Conservation (phyloP, 2,888 invertebrate genomes). For the Blera fallax region DNA sequence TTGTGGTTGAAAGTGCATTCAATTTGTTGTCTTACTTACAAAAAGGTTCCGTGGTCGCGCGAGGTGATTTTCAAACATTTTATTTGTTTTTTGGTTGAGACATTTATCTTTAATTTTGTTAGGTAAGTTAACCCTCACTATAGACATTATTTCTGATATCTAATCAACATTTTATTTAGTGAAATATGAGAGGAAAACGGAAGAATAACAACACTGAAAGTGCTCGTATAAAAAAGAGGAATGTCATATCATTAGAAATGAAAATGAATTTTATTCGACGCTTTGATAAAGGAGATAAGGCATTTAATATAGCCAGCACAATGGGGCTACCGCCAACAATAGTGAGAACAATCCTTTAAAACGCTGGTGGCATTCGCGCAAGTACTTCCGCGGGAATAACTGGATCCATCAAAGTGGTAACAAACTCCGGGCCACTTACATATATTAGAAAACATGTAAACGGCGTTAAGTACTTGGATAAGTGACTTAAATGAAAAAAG, state of each 20-base stretch:
- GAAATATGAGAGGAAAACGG: too few species aligned
- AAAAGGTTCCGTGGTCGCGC: not conserved
- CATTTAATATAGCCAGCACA: not conserved
- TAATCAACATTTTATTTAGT: not conserved
- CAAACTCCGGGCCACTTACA: not conserved
- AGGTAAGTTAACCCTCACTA: not conserved
- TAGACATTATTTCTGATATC: too few species aligned
- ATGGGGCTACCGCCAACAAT: not conserved
- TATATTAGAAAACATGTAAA: not conserved
- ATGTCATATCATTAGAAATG: not conserved
- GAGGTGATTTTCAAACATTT: not conserved
- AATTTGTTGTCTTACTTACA: too few species aligned
- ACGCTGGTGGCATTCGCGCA: not conserved
- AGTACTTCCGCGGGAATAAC: not conserved
- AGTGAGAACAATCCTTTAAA: slow-evolving; percentile 1
- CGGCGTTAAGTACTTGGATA: too few species aligned
- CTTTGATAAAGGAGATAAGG: too few species aligned
- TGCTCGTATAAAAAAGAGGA: not conserved
- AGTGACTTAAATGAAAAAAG: too few species aligned
- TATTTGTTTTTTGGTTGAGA: not conserved
- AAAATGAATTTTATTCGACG: too few species aligned
- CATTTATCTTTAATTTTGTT: not conserved
- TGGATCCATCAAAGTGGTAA: slow-evolving; percentile 4
- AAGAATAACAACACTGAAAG: too few species aligned
- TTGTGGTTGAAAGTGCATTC: too few species aligned